Base-by-base conservation (phyloP, 2,113 vertebrate species). In the Petromus typicus region DNA sequence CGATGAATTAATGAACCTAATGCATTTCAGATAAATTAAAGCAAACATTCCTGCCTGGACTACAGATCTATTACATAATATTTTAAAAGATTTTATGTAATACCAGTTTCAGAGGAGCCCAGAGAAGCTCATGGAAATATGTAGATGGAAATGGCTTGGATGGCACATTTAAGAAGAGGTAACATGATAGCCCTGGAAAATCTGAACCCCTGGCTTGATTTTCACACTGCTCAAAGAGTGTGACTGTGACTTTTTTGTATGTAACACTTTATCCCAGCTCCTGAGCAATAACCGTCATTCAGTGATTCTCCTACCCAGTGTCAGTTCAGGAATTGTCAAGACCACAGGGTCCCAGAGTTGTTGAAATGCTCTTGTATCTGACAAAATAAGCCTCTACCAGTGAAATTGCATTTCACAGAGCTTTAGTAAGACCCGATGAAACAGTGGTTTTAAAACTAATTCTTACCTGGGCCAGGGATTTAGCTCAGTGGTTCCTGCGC, bases 21-120 rank as follows among this genome's bases (percentile, higher is more conserved):
- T 88, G 66, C 59, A 75, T 96, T 90, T 96, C 54, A 76, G 78
- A 43, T 81, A 92, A 64, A 22, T 69, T 76, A 23, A 34, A 92
- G 56, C 22, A 91, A 63, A 82, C 69, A 3, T 86, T 69, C 48
- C 51, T 78, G 45, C 12, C 78, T 87, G 87, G 23, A 88, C 11
- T 61, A 57, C 89, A 93, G 83, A 61, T 76, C 67, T n/a, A 57
- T 69, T 51, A 76, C 22, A 8, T 84, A 37, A 67, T 23, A 25
- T 61, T 12, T 73, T 57, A n/a, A 90, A 66, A 88, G 40, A 8
- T 20, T 87, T 69, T 94, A 51, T n/a, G 51, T n/a, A 32, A 32
- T 57, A 18, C 45, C 32, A 45, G 8, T 83, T n/a, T 87, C 45
- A 59, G 51, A 94, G 45, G 32, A 75, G 37, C 13, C 20, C 16